Conservation (phyloP, 2,113 vertebrate species). For the Takifugu bimaculatus region DNA sequence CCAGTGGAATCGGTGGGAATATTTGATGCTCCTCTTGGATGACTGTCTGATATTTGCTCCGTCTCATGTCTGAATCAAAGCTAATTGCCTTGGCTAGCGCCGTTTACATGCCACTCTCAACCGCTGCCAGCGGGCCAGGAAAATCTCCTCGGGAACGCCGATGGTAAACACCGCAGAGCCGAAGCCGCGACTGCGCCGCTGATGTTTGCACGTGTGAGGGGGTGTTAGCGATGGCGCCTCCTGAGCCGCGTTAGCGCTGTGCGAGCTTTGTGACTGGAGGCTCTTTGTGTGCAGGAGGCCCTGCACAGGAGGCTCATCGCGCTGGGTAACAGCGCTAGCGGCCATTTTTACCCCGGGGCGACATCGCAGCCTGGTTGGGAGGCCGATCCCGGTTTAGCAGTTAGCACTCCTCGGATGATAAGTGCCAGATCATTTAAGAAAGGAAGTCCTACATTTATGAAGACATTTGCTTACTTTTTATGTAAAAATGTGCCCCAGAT, state of each 20-base stretch:
- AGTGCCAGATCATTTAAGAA: not conserved
- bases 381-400: not conserved
- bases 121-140: conserved; percentile 49
- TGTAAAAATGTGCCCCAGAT: too few species aligned
- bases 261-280: conserved; percentile 34
- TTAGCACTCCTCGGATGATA: not conserved
- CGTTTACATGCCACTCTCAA: conserved; percentile 53
- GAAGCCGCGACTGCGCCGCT: conserved; percentile 13
- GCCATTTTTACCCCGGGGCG: conserved; percentile 17
- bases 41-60: conserved; percentile 35
- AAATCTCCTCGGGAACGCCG: conserved; percentile 46
- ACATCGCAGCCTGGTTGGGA: not conserved
- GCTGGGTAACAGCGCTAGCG: conserved; percentile 21
- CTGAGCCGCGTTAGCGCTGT: conserved; percentile 26
- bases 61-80: conserved; percentile 61
- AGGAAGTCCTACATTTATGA: not conserved
- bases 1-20: not conserved
- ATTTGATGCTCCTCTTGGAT: too few species aligned
- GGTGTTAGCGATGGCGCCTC: not conserved
- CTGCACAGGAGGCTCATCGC: conserved; percentile 41
- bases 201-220: conserved; percentile 4
- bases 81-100: conserved; percentile 56
- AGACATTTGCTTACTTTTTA: not conserved
- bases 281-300: too few species aligned
- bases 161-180: conserved; percentile 38